Conservation (phyloP, 2,113 vertebrate genomes). For the Thamnaconus septentrionalis region DNA sequence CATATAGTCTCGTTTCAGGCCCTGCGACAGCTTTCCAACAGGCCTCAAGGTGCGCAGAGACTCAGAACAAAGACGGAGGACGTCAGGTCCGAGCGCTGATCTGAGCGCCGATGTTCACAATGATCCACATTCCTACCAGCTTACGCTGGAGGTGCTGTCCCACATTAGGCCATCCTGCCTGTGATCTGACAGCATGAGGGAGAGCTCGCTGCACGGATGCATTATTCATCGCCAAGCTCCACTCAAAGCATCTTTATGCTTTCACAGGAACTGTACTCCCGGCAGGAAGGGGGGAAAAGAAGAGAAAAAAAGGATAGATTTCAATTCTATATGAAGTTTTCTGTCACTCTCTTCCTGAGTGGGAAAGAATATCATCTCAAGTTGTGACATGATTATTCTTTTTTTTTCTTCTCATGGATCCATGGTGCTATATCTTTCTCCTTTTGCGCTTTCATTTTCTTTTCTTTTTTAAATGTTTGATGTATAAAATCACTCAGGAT, state of each 20-base stretch:
- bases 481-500: too few species aligned
- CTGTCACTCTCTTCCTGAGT: constrained; percentile 1
- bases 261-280: constrained; percentile 49
- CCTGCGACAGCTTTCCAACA: constrained; percentile 7
- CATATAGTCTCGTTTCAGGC: constrained; percentile 17
- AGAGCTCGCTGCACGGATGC: constrained; percentile 47
- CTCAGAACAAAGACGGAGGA: constrained; percentile 9
- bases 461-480: too few species aligned
- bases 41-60: constrained; percentile 28
- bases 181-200: constrained; percentile 64
- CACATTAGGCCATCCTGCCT: constrained; percentile 63
- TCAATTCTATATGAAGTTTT: constrained; percentile 33
- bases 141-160: constrained; percentile 66
- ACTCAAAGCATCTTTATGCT: constrained; percentile 58
- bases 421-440: too few species aligned
- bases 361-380: neutral
- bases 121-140: constrained; percentile 35
- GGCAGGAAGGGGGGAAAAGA: neutral
- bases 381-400: neutral
- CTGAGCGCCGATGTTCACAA: constrained; percentile 52
- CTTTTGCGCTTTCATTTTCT: too few species aligned
- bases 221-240: constrained; percentile 68
- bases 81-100: constrained; percentile 36
- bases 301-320: constrained; percentile 18
- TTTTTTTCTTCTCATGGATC: neutral